Base-by-base conservation (phyloP, 2,888 invertebrate genomes). In the Torymus tubicola region DNA sequence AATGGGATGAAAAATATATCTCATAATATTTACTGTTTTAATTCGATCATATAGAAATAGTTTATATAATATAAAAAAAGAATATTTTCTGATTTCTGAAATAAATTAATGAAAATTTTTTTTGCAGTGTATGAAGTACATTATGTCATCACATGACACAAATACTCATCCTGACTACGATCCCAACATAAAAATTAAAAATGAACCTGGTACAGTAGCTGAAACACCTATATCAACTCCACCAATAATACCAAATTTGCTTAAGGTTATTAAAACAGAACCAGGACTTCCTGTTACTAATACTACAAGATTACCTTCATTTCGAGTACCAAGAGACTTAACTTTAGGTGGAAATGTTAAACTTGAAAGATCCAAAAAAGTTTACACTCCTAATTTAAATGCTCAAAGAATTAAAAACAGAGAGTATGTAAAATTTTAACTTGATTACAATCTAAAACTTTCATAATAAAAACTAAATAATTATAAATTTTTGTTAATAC, bases 341-440 rank as follows among this genome's bases (percentile, higher is more conserved):
- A 91, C 90, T 2, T 84, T 91, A n/a, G 90, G 90, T 55, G 90
- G 89, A 24, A 88, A 85, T 72, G 77, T 87, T 14, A 89, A 89
- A 78, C 83, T 84, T 68, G 89, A 90, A 64, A 91, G 88, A 79
- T 80, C 87, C 0, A 91, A 88, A 74, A 90, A 88, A 83, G 72
- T 89, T 4, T 91, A 89, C 65, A 86, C 84, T 3, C 91, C 91
- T 52, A 91, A 91, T 83, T 74, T 91, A 50, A 91, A 90, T 86
- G 90, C 87, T n/a, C 90, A 89, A 68, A 87, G 91, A 71, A 88
- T 85, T 67, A 91, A 88, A 74, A 89, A 88, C 81, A 88, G 89
- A 82, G 90, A 89, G 90, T 90, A 85, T 72, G 88, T 84, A 14
- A 24, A 24, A 24, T 24, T 24, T 24, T 3, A 24, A 24, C n/a